A percentile compares a stretch with the other conserved stretches of the same genome.
These are phyloP conservation scores for Drosophila pseudotakahashii DNA, from an alignment of 2,888 invertebrate species.

Conservation along the genomic window DNA sequence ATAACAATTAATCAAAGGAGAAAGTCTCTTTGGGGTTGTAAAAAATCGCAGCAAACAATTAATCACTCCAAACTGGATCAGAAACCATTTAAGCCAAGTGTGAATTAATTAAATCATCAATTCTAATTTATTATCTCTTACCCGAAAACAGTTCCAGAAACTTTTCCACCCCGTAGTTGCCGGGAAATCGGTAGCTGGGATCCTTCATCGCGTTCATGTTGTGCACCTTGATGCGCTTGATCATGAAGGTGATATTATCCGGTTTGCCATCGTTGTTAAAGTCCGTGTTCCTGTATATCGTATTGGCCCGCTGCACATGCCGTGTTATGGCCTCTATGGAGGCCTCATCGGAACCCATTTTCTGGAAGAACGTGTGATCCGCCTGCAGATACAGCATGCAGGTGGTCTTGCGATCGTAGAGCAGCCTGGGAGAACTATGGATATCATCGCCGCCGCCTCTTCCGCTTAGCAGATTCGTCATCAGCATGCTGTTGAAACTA, in stretches of 20 bases:
- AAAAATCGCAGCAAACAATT: background rate
- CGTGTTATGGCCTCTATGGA: constrained; percentile 98
- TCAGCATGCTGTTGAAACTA: constrained; percentile 82
- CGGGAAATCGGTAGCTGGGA: constrained; percentile 94
- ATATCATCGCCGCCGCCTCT: constrained; percentile 70
- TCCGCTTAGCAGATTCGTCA: constrained; percentile 80
- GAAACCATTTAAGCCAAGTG: too few species aligned
- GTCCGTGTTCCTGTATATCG: constrained; percentile 94
- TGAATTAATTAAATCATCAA: background rate
- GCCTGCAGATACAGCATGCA: constrained; percentile 98
- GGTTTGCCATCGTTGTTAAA: constrained; percentile 96
- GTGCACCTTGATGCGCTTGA: constrained; percentile 97
- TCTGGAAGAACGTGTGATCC: constrained; percentile 97
- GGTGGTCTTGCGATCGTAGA: constrained; percentile 92
- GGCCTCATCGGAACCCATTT: constrained; percentile 96
- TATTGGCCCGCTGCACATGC: constrained; percentile 96
- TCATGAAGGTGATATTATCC: constrained; percentile 97
- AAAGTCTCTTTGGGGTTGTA: background rate
- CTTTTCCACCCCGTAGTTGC: constrained; percentile 99
- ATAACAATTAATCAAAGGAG: background rate
- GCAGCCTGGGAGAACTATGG: constrained; percentile 81
- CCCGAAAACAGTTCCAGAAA: constrained; percentile 98
- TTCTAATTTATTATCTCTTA: constrained; percentile 83
- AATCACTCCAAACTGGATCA: background rate
- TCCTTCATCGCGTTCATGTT: constrained; percentile 93